Conservation (phyloP, 2,113 vertebrate genomes). For the Numenius arquata region DNA sequence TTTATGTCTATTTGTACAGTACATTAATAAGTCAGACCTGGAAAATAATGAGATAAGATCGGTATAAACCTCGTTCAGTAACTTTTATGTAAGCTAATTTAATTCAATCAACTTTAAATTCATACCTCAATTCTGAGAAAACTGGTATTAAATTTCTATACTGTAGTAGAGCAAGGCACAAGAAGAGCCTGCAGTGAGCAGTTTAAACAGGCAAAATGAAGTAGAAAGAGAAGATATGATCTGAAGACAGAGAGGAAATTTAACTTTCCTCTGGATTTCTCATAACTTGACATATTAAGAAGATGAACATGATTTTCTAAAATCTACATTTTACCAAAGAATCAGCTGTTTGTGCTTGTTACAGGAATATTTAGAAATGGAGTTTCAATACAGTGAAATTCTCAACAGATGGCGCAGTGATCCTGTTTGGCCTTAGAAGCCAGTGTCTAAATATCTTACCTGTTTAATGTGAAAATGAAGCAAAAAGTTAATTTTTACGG, state of each 20-base stretch:
- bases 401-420: background rate
- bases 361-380: background rate
- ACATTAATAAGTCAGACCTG: background rate
- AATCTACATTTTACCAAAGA: background rate
- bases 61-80: background rate
- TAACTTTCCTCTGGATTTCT: background rate
- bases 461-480: background rate
- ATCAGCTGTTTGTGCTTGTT: background rate
- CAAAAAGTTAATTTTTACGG: background rate
- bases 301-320: background rate
- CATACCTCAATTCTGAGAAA: slow-evolving; percentile 7
- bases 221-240: background rate
- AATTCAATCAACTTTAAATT: background rate
- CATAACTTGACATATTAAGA: background rate
- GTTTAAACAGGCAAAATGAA: background rate
- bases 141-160: background rate
- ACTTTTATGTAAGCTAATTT: background rate
- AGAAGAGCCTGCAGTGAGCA: background rate
- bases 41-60: background rate
- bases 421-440: background rate
- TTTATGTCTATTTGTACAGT: background rate
- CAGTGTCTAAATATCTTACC: background rate
- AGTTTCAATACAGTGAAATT: background rate
- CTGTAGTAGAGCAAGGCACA: background rate
- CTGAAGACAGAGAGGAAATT: background rate